Base-by-base conservation (phyloP, 2,113 vertebrate genomes). In the Pyrgilauda ruficollis region DNA sequence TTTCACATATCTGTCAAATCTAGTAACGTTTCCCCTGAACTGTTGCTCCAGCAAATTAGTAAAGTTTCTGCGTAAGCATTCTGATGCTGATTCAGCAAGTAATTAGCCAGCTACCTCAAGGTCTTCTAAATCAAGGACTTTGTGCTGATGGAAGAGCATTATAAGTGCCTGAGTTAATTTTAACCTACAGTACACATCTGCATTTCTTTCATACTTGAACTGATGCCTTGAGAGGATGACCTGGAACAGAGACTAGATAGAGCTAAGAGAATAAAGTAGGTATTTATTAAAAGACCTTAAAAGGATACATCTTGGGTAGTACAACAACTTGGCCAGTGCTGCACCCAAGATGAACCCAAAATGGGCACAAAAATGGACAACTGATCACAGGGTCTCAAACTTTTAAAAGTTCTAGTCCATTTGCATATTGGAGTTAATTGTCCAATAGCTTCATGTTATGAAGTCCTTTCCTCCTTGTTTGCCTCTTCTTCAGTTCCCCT, bases 51-150 rank as follows among this genome's bases (percentile, higher is more conserved):
- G 21, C 33, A 70, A 75, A 72, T 78, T 68, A 87, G 35, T n/a
- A 50, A 84, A 3, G 30, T 75, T 72, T 70, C 49, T 63, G 27
- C 43, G 78, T 59, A 84, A 84, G 43, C 13, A 23, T 86, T 89
- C 37, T 80, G 44, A 83, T 37, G 41, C 46, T 78, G 69, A 84
- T 87, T 94, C 84, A 93, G 66, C 2, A 10, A 41, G 53, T 59
- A 84, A 84, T 91, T 93, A 87, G 35, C 35, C 7, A n/a, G 21
- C 44, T 84, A 83, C 63, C 37, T 95, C 87, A 88, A 82, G 59
- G 85, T 43, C 43, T 75, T 84, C 64, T 83, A 87, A 93, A 93
- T 90, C 66, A 85, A 83, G 66, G 76, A 28, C 50, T 62, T 95
- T 76, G 53, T 88, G 70, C 82, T 91, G 75, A 93, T 69, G 58